Evolutionary conservation across 2,888 invertebrate genomes (phyloP).

Genomic region (Ernsta delagoae): DNA sequence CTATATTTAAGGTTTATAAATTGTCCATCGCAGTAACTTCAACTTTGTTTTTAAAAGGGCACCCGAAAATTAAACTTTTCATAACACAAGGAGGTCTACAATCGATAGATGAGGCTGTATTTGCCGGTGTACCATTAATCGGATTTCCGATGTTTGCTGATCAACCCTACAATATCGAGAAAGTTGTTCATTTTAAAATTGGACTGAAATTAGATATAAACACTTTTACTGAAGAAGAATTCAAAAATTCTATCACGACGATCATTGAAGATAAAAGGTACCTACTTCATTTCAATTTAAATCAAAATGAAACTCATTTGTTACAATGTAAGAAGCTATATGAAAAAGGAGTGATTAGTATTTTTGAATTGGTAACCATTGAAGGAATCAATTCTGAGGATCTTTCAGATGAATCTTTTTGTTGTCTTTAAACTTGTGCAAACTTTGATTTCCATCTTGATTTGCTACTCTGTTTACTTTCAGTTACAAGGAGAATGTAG

Average conservation of each 20-base stretch:
- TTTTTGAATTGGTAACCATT: too few relatives aligned
- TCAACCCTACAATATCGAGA: constrained; percentile 69
- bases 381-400: too few relatives aligned
- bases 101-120: constrained; percentile 74
- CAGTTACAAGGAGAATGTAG: too few relatives aligned
- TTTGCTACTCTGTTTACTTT: too few relatives aligned
- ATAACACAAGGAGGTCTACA: constrained; percentile 78
- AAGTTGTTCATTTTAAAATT: constrained; percentile 54
- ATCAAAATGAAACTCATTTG: not conserved
- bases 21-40: not conserved
- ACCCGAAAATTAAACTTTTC: constrained; percentile 76
- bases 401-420: too few relatives aligned
- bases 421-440: too few relatives aligned
- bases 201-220: constrained; percentile 54
- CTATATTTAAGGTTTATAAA: not conserved
- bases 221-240: constrained; percentile 50
- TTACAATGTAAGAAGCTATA: not conserved
- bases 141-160: constrained; percentile 72
- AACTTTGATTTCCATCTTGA: too few relatives aligned
- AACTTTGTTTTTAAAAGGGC: constrained; percentile 50
- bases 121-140: constrained; percentile 67
- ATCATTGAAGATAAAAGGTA: constrained; percentile 56
- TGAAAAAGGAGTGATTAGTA: too few relatives aligned
- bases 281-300: constrained; percentile 4
- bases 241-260: constrained; percentile 51